Base-by-base conservation (phyloP, 2,113 vertebrate species). In the Cercocebus atys region DNA sequence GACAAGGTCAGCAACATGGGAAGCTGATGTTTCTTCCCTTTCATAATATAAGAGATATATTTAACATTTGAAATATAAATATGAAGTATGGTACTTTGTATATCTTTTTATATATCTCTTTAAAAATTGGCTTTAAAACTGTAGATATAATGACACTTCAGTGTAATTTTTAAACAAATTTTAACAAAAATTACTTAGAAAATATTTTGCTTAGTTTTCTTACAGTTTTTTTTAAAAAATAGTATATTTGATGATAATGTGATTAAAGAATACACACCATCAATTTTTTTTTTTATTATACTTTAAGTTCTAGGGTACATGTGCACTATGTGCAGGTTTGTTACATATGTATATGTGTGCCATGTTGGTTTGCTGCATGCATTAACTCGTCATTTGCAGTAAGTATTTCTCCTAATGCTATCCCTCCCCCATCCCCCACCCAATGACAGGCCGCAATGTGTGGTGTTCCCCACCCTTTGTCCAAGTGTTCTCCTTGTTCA, bases 1-100 rank as follows among this genome's bases (percentile, higher is more conserved):
- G 57, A 59, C 52, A 97, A 86, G 82, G 40, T 95, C 89, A 94
- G 75, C 35, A 88, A 59, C 22, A 96, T 16, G 93, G 45, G 32
- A 85, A 90, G 47, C n/a, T 61, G 35, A 75, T 76, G 70, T 66
- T 92, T 59, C 57, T 98, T 97, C 84, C 92, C 88, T 94, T 8
- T 35, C 81, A 1, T 82, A 90, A 22, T 59, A 47, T 86, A 55
- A 72, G 20, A 40, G 14, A 23, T 35, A 85, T 70, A 92, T 43
- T 73, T 80, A 88, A 91, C 43, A 82, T 83, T 64, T 61, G 38
- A 35, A 76, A 82, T 73, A 68, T 43, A 86, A 73, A 78, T 7
- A 75, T 59, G 13, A 89, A 75, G 6, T 38, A 9, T 88, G 12
- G 9, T 45, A 61, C 52, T 96, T 90, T 81, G 4, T 88, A 30